Percentiles rank a stretch among this genome's conserved stretches.
Conservation (phyloP, 1,140 invertebrate genomes). For the Drosophila yakuba region DNA sequence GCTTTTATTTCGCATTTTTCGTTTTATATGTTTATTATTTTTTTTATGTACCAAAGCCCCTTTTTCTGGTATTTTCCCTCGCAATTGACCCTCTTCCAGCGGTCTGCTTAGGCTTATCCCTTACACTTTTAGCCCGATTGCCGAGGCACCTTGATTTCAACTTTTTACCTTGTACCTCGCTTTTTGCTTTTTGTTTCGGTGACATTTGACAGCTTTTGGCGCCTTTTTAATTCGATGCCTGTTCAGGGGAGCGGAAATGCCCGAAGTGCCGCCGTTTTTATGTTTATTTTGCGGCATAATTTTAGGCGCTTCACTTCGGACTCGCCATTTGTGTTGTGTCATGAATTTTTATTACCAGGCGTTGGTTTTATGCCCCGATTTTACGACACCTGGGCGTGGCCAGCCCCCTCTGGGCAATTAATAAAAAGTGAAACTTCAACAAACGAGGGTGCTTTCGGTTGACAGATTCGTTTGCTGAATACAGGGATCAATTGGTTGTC, state of each 20-base stretch:
- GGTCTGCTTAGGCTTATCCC: conserved; percentile 46
- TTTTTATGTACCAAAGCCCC: conserved; percentile 13
- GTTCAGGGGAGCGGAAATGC: conserved; percentile 31
- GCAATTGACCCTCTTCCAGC: conserved; percentile 46
- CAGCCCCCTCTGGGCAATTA: conserved; percentile 53
- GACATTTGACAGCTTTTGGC: conserved; percentile 78
- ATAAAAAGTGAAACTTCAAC: conserved; percentile 58
- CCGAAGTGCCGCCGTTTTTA: conserved; percentile 52
- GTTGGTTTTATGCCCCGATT: conserved; percentile 53
- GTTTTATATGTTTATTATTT: conserved; percentile 45
- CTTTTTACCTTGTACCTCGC: conserved; percentile 42
- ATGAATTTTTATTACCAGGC: conserved; percentile 67
- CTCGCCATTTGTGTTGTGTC: conserved; percentile 56
- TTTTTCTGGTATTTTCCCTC: conserved; percentile 56
- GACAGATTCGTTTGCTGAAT: conserved; percentile 33
- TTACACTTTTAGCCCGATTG: conserved; percentile 53
- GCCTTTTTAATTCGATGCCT: conserved; percentile 72
- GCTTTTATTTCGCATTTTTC: conserved; percentile 52
- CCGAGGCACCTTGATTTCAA: conserved; percentile 47
- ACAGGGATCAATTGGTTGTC: conserved; percentile 9
- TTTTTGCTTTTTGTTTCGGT: conserved; percentile 52
- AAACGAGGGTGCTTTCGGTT: conserved; percentile 22
- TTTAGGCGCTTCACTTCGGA: conserved; percentile 35
- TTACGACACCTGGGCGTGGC: conserved; percentile 33
- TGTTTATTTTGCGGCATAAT: conserved; percentile 67